Percentiles rank a stretch among this genome's conserved stretches.
Conservation (phyloP, 2,888 invertebrate genomes). For the Tenthredo scrophulariae region DNA sequence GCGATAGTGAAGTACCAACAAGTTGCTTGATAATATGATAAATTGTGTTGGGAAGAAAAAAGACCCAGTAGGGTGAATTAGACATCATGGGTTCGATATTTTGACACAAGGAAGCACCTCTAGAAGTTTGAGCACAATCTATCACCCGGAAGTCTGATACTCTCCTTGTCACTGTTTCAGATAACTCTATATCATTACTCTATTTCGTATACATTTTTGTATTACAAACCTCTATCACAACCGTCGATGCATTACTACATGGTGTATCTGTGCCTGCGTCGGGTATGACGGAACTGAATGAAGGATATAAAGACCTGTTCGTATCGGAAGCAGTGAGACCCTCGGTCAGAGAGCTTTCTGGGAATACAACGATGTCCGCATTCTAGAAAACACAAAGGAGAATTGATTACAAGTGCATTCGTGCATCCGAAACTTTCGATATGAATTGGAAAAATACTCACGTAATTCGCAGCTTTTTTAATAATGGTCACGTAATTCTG, state of each 20-base stretch:
- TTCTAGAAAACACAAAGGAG: constrained; percentile 77
- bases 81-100: too few relatives aligned
- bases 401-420: neutral
- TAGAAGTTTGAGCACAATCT: too few relatives aligned
- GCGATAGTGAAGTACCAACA: too few relatives aligned
- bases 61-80: too few relatives aligned
- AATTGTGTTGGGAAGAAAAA: too few relatives aligned
- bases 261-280: constrained; percentile 13
- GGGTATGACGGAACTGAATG: constrained; percentile 42
- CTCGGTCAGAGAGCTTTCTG: constrained; percentile 80
- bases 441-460: constrained; percentile 60
- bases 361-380: constrained; percentile 88
- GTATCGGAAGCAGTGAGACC: constrained; percentile 76
- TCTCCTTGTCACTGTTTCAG: neutral
- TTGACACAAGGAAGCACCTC: too few relatives aligned
- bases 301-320: constrained; percentile 66
- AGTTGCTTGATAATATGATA: too few relatives aligned
- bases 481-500: constrained; percentile 77
- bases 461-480: constrained; percentile 78
- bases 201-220: neutral
- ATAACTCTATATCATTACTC: neutral
- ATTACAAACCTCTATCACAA: constrained; percentile 50
- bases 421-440: neutral
- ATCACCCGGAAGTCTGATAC: too few relatives aligned
- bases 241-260: constrained; percentile 39